Percentiles rank a stretch among this genome's conserved stretches.
phyloP scores from a whole-genome alignment of 2,888 invertebrate species.

The Catocala sponsa region DNA sequence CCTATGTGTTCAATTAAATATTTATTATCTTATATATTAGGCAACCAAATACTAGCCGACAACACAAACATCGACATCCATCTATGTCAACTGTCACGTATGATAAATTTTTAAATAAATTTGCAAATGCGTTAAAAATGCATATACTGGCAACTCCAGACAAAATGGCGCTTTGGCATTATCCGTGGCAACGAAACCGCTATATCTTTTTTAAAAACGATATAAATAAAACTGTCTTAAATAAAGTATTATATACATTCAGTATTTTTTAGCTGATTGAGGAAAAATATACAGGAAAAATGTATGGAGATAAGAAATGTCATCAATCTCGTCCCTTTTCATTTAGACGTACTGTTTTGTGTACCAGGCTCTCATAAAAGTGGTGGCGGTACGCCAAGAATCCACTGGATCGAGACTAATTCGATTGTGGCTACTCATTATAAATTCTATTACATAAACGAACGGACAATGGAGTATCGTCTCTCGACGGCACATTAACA shows the following conservation, averaged over 20 bases:
- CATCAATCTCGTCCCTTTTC: slow-evolving; percentile 42
- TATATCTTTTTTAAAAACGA: no score
- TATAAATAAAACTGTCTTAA: slow-evolving; percentile 4
- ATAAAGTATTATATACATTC: slow-evolving; percentile 32
- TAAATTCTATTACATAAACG: slow-evolving; percentile 25
- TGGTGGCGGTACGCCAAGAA: slow-evolving; percentile 13
- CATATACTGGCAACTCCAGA: no score
- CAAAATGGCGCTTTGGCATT: no score
- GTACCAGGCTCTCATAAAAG: slow-evolving; percentile 7
- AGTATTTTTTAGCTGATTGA: slow-evolving; percentile 24
- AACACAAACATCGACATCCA: no score
- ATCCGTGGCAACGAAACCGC: no score
- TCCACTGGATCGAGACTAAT: slow-evolving; percentile 29
- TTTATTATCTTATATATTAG: no score
- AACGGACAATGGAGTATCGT: slow-evolving; percentile 12
- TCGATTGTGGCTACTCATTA: slow-evolving; percentile 32
- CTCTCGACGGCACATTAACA: slow-evolving; percentile 27
- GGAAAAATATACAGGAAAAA: slow-evolving; percentile 34
- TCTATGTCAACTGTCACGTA: no score
- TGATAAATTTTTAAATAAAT: no score
- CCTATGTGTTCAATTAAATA: no score
- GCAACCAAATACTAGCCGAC: no score
- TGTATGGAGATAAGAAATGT: slow-evolving; percentile 37
- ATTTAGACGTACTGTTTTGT: slow-evolving; percentile 34
- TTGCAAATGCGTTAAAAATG: no score